Conservation (phyloP, 2,113 vertebrate genomes). For the Salvelinus namaycush region DNA sequence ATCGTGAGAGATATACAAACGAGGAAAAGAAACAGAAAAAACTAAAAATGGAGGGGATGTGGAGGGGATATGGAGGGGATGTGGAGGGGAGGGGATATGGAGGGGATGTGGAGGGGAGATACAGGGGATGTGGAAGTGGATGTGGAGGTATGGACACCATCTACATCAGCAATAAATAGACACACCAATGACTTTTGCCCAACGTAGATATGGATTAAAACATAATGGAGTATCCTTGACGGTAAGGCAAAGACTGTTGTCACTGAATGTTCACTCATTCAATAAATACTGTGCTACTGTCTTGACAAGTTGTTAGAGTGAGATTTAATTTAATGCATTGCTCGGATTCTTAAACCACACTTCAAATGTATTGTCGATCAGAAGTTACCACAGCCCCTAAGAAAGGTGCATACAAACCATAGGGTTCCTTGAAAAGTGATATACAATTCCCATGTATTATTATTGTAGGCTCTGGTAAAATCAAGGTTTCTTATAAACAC, state of each 20-base stretch:
- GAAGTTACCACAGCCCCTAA: background rate
- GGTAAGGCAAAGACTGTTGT: conserved; percentile 23
- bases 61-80: too few relatives aligned
- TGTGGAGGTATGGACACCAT: background rate
- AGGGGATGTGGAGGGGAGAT: too few relatives aligned
- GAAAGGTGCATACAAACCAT: background rate
- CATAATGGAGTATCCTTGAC: conserved; percentile 13
- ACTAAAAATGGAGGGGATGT: background rate
- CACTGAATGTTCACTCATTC: conserved; percentile 10
- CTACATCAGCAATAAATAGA: background rate
- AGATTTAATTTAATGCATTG: background rate
- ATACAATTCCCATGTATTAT: too few relatives aligned
- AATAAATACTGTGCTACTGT: conserved; percentile 7
- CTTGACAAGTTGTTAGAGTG: background rate
- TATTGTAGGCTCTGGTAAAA: background rate
- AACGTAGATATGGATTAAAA: conserved; percentile 3
- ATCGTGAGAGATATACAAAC: background rate
- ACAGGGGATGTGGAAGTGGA: background rate
- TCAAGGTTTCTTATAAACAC: background rate
- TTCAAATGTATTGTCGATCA: background rate
- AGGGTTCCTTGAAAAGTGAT: too few relatives aligned
- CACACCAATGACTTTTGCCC: conserved; percentile 1
- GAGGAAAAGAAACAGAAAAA: background rate
- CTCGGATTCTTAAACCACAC: background rate
- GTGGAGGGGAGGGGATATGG: too few relatives aligned